Evolutionary conservation across 1,140 invertebrate genomes (phyloP), one percentile per base, ranked within the genome.

Genomic region (Drosophila nigromelanica): DNA sequence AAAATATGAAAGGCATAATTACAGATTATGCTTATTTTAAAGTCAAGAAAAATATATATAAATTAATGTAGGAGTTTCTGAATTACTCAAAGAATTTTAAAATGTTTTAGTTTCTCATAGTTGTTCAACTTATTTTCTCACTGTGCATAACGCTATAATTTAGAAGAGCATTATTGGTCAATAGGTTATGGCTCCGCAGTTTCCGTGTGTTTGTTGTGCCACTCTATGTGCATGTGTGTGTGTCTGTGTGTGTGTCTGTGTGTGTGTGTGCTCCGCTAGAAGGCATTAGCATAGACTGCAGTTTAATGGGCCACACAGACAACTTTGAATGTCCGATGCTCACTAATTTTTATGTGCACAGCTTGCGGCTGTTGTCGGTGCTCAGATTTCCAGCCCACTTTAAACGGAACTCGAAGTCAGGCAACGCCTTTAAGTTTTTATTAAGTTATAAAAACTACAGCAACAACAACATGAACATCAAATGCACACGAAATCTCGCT

Each of bases 371-470:
- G 35, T 54, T 69, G 76, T 55, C 39, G 56, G 42, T 62, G 64
- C 55, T 54, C 18, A 24, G 12, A 21, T 55, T 62, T 59, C 71
- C 67, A 76, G 73, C 78, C 79, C 79, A 82, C 81, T 85, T 85
- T 85, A 80, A 85, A 80, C 78, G 76, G 76, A 85, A 85, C 80
- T 85, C 67, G 14, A 40, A 47, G 55, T 33, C 63, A 27, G 69
- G 63, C 70, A 73, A 73, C 70, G 63, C 70, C 70, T 60, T 50
- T 54, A 52, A 54, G 47, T 67, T 60, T 35, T 67, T 87, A 86
- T 87, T 89, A 81, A 87, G 82, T 89, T 89, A 89, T 87, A 87
- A 87, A 86, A 86, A 80, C 43, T 45, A 30, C 27, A 37, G 47
- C 27, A 8, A 18, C 18, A 50, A 6, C 51, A 35, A 30, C 27